Evolutionary conservation across 1,140 invertebrate species (phyloP), one percentile per base, ranked within the genome.

Genomic region (Drosophila pandora): DNA sequence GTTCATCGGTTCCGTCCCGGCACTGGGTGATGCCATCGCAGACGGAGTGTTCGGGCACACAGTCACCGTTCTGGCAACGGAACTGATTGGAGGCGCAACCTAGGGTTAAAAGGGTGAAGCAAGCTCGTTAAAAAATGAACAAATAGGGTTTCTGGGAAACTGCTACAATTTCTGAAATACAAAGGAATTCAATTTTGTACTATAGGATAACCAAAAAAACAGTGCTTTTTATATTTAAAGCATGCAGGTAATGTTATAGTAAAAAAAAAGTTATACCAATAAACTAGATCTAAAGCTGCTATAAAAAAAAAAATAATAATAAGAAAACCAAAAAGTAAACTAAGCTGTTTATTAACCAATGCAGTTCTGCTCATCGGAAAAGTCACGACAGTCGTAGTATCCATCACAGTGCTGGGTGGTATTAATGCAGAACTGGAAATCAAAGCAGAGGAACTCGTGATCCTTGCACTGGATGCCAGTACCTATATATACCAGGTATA

Each of bases 321-420:
- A 17, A 17, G 0, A 17, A 17, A 17, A 17, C 17, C 17, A 41
- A 32, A 32, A 22, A 37, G 21, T 39, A 37, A 23, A 37, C 34
- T n/a, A 37, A n/a, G 34, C 39, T 17, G 41, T 43, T 75, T 76
- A 89, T 88, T 88, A 92, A 92, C 91, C 91, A 93, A 95, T 94
- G 94, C 97, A 98, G 92, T 96, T 95, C 92, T 96, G 95, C 93
- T 98, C 97, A 93, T 98, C 97, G 76, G 96, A 97, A 94, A 96
- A 95, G 93, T 98, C 97, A 92, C 94, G 94, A 93, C 97, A 98
- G 93, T 98, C 96, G 93, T 95, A 95, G 92, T 94, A 94, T 93
- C 96, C 96, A 94, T 98, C 96, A 93, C 97, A 97, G 90, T 95
- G 94, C 84, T 95, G 94, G 71, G 93, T 92, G 79, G 91, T 88